Evolutionary conservation across 2,113 vertebrate species (phyloP).

Genomic region (Zosterops japonicus): DNA sequence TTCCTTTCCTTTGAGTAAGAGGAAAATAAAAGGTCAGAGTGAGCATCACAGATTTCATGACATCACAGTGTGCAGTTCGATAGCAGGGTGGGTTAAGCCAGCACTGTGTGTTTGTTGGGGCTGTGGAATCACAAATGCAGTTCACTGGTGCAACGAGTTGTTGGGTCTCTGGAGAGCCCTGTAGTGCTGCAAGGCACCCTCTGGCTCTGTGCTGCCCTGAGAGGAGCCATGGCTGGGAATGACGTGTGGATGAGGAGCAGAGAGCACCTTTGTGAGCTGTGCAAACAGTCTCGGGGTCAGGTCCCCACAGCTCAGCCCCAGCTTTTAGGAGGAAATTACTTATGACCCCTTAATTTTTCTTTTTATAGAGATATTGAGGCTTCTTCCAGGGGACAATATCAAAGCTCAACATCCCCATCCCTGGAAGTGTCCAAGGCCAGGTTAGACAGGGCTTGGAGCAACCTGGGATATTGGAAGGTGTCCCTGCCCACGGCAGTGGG

Average conservation of each 20-base stretch:
- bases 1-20: not conserved
- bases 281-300: not conserved
- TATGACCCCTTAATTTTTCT: not conserved
- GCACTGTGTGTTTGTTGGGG: not conserved
- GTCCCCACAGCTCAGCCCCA: not conserved
- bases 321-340: not conserved
- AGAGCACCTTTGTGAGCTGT: not conserved
- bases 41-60: not conserved
- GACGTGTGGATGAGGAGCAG: not conserved
- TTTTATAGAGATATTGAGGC: not conserved
- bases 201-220: rapidly evolving
- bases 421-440: not conserved
- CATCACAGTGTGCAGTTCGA: rapidly evolving
- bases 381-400: not conserved
- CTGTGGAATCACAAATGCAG: not conserved
- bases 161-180: not conserved
- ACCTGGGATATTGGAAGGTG: not conserved
- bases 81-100: not conserved
- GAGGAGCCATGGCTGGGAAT: rapidly evolving
- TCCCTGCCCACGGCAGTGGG: not conserved
- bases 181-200: rapidly evolving
- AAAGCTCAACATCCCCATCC: not conserved
- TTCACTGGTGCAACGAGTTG: not conserved
- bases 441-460: not conserved
- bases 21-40: not conserved